These are phyloP conservation scores for Psephotus haematonotus DNA, from an alignment of 2,113 vertebrate genomes.

Conservation along the genomic window DNA sequence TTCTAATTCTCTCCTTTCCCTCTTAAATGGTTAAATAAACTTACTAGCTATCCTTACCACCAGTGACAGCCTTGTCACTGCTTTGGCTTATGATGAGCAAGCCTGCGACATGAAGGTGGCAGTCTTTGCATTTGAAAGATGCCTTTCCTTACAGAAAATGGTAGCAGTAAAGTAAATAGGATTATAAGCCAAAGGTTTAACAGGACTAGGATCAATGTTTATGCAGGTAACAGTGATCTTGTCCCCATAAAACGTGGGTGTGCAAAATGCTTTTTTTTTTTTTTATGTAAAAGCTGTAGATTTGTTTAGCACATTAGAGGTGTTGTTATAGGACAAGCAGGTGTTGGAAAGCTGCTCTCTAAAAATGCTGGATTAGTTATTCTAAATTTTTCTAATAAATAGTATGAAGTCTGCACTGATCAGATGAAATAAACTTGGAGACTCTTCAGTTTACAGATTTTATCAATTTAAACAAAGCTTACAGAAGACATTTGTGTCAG, in stretches of 20 bases:
- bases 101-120: rapidly evolving
- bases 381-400: background rate
- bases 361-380: background rate
- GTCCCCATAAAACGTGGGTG: background rate
- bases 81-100: rapidly evolving
- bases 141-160: background rate
- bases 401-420: background rate
- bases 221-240: background rate
- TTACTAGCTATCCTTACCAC: background rate
- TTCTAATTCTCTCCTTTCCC: background rate
- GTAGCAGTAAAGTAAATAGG: background rate
- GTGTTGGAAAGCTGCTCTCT: background rate
- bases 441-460: background rate
- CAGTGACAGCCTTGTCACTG: background rate
- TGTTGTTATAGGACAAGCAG: background rate
- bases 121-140: background rate
- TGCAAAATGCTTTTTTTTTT: background rate
- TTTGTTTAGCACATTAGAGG: background rate
- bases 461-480: background rate
- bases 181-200: background rate
- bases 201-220: background rate
- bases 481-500: background rate
- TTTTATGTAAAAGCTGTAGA: background rate
- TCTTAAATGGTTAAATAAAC: background rate
- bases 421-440: background rate